A percentile compares a stretch with the other conserved stretches of the same genome.
Conservation (phyloP, 2,113 vertebrate species). For the Strix aluco region DNA sequence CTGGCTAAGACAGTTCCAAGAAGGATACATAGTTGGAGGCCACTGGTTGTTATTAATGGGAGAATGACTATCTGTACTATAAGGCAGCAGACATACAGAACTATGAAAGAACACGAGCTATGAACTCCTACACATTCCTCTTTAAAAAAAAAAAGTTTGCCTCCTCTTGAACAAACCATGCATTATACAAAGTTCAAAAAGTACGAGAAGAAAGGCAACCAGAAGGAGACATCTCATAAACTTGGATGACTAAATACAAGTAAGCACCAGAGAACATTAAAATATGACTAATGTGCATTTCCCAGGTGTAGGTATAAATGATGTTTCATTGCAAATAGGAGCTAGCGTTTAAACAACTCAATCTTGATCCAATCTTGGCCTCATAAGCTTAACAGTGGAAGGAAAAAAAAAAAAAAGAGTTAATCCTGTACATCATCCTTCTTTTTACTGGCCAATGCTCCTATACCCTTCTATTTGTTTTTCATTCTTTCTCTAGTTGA, state of each 20-base stretch:
- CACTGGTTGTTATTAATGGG: not conserved
- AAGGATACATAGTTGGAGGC: not conserved
- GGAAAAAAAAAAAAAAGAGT: not conserved
- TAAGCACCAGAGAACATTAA: not conserved
- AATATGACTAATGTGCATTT: not conserved
- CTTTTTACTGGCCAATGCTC: not conserved
- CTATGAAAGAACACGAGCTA: not conserved
- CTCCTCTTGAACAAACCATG: not conserved
- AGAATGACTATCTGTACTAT: not conserved
- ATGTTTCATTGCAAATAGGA: not conserved
- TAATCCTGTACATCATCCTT: not conserved
- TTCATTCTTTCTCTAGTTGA: not conserved
- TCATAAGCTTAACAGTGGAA: not conserved
- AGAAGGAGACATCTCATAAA: not conserved
- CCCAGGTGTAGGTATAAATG: not conserved
- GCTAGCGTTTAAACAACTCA: not conserved
- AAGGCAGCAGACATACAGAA: not conserved
- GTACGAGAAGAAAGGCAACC: not conserved
- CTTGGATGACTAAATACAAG: constrained; percentile 18
- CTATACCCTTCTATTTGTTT: not conserved
- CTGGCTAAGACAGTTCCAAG: not conserved
- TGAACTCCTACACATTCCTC: not conserved
- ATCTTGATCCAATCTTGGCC: not conserved
- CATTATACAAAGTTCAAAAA: not conserved
- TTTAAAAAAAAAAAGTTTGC: not conserved